Conservation (phyloP, 2,113 vertebrate species). For the Bubalus kerabau region DNA sequence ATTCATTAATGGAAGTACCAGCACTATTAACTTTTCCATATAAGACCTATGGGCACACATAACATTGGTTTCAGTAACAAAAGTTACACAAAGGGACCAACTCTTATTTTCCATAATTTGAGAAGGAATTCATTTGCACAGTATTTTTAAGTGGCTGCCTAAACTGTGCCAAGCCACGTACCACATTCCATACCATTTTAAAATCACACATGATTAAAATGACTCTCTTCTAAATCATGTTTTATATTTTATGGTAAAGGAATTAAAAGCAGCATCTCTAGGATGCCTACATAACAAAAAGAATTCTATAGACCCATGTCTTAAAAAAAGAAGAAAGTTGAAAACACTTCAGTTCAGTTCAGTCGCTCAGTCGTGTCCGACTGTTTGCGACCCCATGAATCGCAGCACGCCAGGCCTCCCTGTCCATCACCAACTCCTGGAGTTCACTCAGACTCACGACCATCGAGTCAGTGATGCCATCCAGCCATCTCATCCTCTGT, state of each 20-base stretch:
- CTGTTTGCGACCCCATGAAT: too few relatives aligned
- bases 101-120: not conserved
- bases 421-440: too few relatives aligned
- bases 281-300: not conserved
- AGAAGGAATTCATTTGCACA: conserved; percentile 43
- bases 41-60: not conserved
- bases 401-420: too few relatives aligned
- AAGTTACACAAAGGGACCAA: not conserved
- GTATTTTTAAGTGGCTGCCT: conserved; percentile 84
- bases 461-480: too few relatives aligned
- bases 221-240: not conserved
- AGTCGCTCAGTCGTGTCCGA: too few relatives aligned
- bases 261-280: not conserved
- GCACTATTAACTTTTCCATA: not conserved
- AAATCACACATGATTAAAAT: conserved; percentile 24
- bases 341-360: not conserved
- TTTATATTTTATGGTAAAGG: not conserved
- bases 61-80: not conserved
- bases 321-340: conserved; percentile 29
- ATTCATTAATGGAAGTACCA: conserved; percentile 17
- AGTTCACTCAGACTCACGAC: too few relatives aligned
- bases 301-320: not conserved
- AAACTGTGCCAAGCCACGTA: conserved; percentile 91
- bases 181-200: conserved; percentile 85
- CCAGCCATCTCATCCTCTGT: too few relatives aligned